Base-by-base conservation (phyloP, 2,888 invertebrate species). In the Periphyllus acericola region DNA sequence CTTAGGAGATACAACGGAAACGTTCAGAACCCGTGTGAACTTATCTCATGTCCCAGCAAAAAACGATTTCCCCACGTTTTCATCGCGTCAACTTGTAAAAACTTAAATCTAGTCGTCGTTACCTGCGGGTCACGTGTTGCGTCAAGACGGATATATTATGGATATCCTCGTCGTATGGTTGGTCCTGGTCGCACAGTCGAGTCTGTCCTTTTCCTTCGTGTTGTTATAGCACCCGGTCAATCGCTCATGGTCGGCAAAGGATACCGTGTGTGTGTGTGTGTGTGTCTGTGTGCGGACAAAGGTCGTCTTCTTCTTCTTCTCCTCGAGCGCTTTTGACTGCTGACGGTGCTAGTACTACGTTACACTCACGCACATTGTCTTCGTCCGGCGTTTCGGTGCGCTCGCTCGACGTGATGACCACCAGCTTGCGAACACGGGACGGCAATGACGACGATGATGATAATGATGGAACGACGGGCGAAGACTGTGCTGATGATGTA, bases 321-420 rank as follows among this genome's bases (percentile, higher is more conserved):
- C 14, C 17, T 3, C 1, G 52, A 55, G 60, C 60, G n/a, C 9
- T 66, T 21, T n/a, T n/a, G n/a, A 66, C 1, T 21, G n/a, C 6
- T 60, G 66, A 9, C 71, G 32, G 32, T 71, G 71, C 9, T 60
- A 8, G 1, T 8, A 29, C 68, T 68, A 60, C 55, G 79, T 79
- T 55, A 79, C n/a, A 79, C 34, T 55, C 55, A 60, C 55, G 46
- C 79, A 34, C 79, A 79, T 79, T 32, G 79, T 79, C n/a, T n/a
- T n/a, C 55, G 55, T 68, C 52, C 32, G 55, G 52, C 29, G 46
- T 71, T 32, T 3, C 17, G 55, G 21, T 74, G 71, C 32, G 68
- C 11, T 68, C 32, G 68, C 11, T 68, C 66, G 66, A 25, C 36
- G 34, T 74, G 34, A 32, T 3, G 19, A 36, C 9, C n/a, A n/a